A percentile compares a stretch with the other conserved stretches of the same genome.
phyloP scores from a whole-genome alignment of 2,113 vertebrate species.

The Aleadryas rufinucha region DNA sequence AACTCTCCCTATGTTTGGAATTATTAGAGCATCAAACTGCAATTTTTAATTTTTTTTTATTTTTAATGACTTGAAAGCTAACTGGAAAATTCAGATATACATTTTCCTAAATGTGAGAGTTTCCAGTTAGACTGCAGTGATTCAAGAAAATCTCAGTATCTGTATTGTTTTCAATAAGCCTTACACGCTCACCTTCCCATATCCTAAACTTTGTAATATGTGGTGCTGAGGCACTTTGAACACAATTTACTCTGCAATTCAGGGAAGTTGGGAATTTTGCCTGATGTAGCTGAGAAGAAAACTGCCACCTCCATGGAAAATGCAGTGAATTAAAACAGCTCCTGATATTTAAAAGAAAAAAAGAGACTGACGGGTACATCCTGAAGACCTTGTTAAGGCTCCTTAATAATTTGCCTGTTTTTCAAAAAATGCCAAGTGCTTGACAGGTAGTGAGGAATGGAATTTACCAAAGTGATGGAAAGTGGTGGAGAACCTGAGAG shows the following conservation, averaged over 20 bases:
- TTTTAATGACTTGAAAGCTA: not conserved
- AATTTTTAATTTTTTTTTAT: not conserved
- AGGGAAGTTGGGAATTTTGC: not conserved
- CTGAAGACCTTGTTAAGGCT: not conserved
- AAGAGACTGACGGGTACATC: not conserved
- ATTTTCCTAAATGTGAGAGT: not conserved
- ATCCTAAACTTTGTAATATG: not conserved
- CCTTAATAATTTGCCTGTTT: not conserved
- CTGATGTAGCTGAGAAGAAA: not conserved
- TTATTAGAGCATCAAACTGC: not conserved
- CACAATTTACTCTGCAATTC: not conserved
- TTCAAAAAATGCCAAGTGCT: not conserved
- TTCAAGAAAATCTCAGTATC: not conserved
- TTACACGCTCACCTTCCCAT: not conserved
- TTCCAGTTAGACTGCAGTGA: not conserved
- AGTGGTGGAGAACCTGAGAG: not conserved
- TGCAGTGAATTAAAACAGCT: not conserved
- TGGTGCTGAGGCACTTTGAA: not conserved
- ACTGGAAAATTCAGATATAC: not conserved
- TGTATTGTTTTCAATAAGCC: not conserved
- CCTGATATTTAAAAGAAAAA: not conserved
- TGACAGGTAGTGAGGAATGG: not conserved
- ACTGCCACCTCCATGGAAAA: not conserved
- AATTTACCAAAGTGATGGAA: slow-evolving; percentile 3
- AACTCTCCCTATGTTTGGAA: not conserved